phyloP scores from a whole-genome alignment of 2,888 invertebrate genomes.

The Stenoptilia bipunctidactyla region DNA sequence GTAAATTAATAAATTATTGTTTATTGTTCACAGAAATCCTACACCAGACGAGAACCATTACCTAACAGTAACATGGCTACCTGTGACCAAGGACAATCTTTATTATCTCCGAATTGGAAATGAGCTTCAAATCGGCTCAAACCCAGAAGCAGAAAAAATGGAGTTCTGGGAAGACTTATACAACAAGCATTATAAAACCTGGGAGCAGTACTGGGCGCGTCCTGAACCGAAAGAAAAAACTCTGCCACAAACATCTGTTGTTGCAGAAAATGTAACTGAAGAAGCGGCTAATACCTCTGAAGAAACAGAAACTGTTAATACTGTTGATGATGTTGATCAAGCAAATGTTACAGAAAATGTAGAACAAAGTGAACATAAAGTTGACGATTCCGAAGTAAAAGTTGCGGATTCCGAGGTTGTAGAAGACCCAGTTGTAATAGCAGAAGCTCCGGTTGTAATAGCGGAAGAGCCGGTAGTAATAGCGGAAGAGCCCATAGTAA shows the following conservation, averaged over 20 bases:
- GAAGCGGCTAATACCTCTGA: conserved; percentile 2
- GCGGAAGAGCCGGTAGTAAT: neutral
- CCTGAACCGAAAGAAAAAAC: conserved; percentile 12
- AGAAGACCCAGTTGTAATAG: conserved; percentile 14
- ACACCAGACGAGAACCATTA: conserved; percentile 54
- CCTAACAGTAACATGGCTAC: conserved; percentile 48
- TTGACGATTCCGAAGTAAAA: neutral
- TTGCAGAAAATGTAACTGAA: conserved; percentile 13
- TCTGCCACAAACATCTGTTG: conserved; percentile 4
- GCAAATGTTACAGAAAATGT: neutral
- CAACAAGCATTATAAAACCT: conserved; percentile 46
- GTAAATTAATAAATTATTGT: conserved; percentile 13
- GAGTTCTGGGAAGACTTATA: conserved; percentile 53
- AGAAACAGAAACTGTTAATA: conserved; percentile 11
- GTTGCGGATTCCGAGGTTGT: neutral
- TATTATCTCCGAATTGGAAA: conserved; percentile 40
- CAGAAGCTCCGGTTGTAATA: too few relatives aligned
- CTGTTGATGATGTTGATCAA: conserved; percentile 5
- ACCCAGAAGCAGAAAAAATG: conserved; percentile 49
- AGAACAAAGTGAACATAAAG: neutral
- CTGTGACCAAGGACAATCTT: conserved; percentile 44
- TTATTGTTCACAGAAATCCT: conserved; percentile 38
- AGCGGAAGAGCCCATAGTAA: conserved; percentile 2
- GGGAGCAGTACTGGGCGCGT: conserved; percentile 37
- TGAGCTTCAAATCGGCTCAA: conserved; percentile 38